Conservation (phyloP, 1,140 invertebrate species). For the Bombus superbus region DNA sequence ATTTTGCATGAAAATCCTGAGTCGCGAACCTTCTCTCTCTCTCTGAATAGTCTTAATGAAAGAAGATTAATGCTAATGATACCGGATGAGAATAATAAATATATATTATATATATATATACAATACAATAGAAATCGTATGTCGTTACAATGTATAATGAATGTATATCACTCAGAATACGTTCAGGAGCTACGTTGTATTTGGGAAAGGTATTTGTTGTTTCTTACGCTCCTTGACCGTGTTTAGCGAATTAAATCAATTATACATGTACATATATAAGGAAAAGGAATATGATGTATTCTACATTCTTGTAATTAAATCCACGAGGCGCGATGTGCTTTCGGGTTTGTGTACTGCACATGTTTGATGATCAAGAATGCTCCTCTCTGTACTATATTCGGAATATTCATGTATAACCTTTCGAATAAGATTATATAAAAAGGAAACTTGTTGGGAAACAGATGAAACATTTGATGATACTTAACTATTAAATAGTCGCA, state of each 20-base stretch:
- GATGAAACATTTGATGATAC: background rate
- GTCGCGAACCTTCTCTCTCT: constrained; percentile 57
- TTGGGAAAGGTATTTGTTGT: constrained; percentile 46
- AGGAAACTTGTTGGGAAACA: background rate
- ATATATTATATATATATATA: constrained; percentile 23
- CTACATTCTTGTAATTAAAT: constrained; percentile 37
- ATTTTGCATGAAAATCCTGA: constrained; percentile 78
- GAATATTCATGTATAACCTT: constrained; percentile 18
- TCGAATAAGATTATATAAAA: background rate
- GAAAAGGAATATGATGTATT: background rate
- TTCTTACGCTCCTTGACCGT: constrained; percentile 46
- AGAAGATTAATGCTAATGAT: constrained; percentile 4
- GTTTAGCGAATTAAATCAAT: constrained; percentile 19
- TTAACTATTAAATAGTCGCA: background rate
- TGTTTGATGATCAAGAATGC: background rate
- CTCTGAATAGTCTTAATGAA: background rate
- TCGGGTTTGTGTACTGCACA: constrained; percentile 31
- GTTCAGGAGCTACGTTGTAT: constrained; percentile 49
- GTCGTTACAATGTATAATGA: constrained; percentile 51
- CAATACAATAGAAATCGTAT: constrained; percentile 33
- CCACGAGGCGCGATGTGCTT: constrained; percentile 45
- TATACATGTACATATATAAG: constrained; percentile 58
- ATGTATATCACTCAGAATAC: constrained; percentile 46
- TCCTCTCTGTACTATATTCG: background rate
- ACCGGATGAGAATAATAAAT: constrained; percentile 41